Percentiles rank a stretch among this genome's conserved stretches.
Evolutionary conservation across 2,113 vertebrate genomes (phyloP).

Genomic region (Chlorocebus sabaeus): DNA sequence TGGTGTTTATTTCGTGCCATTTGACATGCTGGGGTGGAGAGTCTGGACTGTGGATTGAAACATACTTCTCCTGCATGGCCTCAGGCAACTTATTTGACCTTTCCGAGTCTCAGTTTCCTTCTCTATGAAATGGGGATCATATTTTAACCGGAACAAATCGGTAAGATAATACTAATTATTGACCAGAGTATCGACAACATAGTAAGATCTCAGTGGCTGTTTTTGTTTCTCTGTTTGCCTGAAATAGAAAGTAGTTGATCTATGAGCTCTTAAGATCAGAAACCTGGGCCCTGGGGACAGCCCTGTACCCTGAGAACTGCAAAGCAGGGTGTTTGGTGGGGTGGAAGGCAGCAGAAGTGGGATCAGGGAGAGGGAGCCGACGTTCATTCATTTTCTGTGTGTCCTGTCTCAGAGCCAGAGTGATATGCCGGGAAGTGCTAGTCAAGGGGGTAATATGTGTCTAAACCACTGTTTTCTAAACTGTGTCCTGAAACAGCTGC

Average conservation of each 20-base stretch:
- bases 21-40: not conserved
- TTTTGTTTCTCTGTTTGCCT: not conserved
- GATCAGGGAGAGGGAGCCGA: too few species aligned
- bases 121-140: not conserved
- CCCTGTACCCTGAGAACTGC: not conserved
- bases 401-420: not conserved
- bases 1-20: not conserved
- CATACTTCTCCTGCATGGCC: not conserved
- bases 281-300: not conserved
- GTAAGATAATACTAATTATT: not conserved
- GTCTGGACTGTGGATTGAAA: not conserved
- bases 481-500: too few species aligned
- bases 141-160: not conserved
- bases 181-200: not conserved
- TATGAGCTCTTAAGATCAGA: not conserved
- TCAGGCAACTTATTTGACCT: not conserved
- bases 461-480: too few species aligned
- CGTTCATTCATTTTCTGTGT: not conserved
- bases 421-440: not conserved
- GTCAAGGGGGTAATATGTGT: too few species aligned
- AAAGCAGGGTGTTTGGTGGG: not conserved
- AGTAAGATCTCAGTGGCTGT: not conserved
- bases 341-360: not conserved
- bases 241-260: not conserved
- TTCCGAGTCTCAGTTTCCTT: not conserved